A percentile compares a stretch with the other conserved stretches of the same genome.
phyloP scores from a whole-genome alignment of 2,113 vertebrate genomes.

The Oreocharis arfaki region DNA sequence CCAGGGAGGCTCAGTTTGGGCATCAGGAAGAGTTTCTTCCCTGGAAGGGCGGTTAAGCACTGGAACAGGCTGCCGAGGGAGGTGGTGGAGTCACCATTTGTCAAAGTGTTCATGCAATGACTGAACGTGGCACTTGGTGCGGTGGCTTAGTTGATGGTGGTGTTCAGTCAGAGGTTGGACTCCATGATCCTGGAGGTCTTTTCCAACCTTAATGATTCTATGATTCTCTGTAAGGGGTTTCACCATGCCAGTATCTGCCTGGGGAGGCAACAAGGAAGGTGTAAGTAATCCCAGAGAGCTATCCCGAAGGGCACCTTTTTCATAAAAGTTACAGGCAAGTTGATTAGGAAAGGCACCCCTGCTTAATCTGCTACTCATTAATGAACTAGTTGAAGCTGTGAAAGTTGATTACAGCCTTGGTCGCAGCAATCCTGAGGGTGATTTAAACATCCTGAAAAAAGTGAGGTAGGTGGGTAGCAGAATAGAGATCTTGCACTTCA shows the following conservation, averaged over 20 bases:
- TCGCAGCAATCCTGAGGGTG: neutral
- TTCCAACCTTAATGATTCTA: neutral
- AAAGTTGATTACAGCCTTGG: neutral
- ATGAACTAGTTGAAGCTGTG: neutral
- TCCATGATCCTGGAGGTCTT: neutral
- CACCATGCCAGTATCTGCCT: neutral
- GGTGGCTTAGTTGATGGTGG: neutral
- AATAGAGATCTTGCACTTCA: fast-evolving
- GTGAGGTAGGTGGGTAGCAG: neutral
- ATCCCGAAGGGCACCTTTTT: neutral
- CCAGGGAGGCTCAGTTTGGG: neutral
- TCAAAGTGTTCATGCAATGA: neutral
- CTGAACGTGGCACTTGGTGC: neutral
- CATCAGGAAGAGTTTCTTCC: neutral
- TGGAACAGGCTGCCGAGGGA: neutral
- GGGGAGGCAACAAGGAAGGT: neutral
- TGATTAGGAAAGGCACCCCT: neutral
- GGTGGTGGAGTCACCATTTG: neutral
- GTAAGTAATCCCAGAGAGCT: neutral
- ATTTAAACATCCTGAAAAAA: neutral
- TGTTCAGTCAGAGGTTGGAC: neutral
- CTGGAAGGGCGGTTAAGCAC: neutral
- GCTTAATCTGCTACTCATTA: neutral
- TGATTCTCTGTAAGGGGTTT: neutral
- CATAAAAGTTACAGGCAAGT: neutral